These are phyloP conservation scores for Drosophila santomea DNA, from an alignment of 1,140 invertebrate genomes.

Conservation along the genomic window DNA sequence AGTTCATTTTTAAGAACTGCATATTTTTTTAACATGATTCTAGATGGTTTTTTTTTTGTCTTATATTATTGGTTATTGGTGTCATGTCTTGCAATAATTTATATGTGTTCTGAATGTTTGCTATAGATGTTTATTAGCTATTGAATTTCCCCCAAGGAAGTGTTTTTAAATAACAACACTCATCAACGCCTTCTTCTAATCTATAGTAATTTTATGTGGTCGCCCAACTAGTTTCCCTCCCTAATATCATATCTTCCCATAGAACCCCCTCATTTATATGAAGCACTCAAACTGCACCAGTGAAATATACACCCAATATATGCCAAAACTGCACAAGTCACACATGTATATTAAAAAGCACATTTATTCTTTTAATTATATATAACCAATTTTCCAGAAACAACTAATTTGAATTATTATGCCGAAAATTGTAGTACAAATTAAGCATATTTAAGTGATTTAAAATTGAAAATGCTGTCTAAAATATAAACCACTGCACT, in stretches of 20 bases:
- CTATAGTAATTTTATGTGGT: slow-evolving; percentile 9
- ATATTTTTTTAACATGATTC: slow-evolving; percentile 23
- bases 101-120: slow-evolving; percentile 66
- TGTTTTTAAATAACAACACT: neutral
- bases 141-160: slow-evolving; percentile 3
- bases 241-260: slow-evolving; percentile 17
- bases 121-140: slow-evolving; percentile 35
- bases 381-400: neutral
- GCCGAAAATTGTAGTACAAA: too few relatives aligned
- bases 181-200: neutral
- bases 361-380: slow-evolving; percentile 12
- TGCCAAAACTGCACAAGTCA: slow-evolving; percentile 63
- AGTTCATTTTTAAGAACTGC: slow-evolving; percentile 58
- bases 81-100: slow-evolving; percentile 45
- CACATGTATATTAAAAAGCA: slow-evolving; percentile 51
- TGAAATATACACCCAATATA: slow-evolving; percentile 53
- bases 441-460: too few relatives aligned
- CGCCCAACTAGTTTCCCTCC: slow-evolving; percentile 5
- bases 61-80: slow-evolving; percentile 45
- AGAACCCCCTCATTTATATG: slow-evolving; percentile 27
- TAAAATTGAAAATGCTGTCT: neutral
- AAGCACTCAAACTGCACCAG: slow-evolving; percentile 51
- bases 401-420: neutral
- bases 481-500: neutral
- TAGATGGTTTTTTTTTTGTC: slow-evolving; percentile 45